Evolutionary conservation across 2,113 vertebrate species (phyloP), one percentile per base, ranked within the genome.

Genomic region (Pristiophorus japonicus): DNA sequence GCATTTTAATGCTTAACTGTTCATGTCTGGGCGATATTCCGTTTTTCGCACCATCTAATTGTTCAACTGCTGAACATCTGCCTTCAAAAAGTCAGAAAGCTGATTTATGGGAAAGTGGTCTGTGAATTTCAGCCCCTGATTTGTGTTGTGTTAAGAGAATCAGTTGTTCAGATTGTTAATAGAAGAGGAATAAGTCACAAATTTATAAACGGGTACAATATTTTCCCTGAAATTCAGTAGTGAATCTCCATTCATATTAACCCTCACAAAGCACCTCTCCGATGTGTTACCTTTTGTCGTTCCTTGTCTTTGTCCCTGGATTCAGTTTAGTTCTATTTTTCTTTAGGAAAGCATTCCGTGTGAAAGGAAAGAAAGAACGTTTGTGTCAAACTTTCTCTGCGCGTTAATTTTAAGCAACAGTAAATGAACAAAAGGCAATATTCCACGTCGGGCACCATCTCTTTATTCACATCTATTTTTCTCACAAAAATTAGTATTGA

Each of bases 291-390:
- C n/a, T 59, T 14, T 38, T 38, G 59, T 18, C 63, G 16, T 59
- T 92, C 30, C 30, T 63, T 16, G 18, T 59, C 34, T 22, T 63
- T 38, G 16, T 63, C 34, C 59, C 18, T 38, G 16, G 6, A 20
- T 63, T 63, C 88, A 38, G 59, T 92, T 63, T n/a, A 38, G 59
- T 92, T n/a, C 88, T 92, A 38, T 38, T 63, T 92, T 92, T 63
- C 59, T 38, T 92, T 3, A 22, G 59, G 88, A 92, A 63, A 5
- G 18, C 20, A 63, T 38, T 63, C 59, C 42, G 51, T 51, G 51
- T 51, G 51, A 51, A 51, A 51, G 51, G 51, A 51, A 51, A 18
- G 30, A 4, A 30, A 91, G 59, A 91, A n/a, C n/a, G 30, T 5
- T 4, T 10, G 27, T 3, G 30, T 90, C 55, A 62, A n/a, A 34